Conservation (phyloP, 2,797 vertebrate genomes). For the Cryptoprocta ferox region DNA sequence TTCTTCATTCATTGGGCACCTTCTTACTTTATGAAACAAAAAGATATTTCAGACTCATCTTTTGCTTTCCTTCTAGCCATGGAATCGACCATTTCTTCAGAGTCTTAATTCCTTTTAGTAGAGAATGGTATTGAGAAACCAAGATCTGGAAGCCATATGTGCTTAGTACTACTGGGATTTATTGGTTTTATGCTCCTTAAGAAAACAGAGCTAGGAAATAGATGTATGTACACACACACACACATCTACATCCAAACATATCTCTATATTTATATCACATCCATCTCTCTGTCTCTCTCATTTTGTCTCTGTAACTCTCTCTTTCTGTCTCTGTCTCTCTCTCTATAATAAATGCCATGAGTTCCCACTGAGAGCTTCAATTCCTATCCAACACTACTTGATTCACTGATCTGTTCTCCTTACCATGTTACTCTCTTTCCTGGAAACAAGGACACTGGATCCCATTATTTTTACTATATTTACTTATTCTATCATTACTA, state of each 20-base stretch:
- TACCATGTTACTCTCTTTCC: background rate
- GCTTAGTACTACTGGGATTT: background rate
- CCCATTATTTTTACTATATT: background rate
- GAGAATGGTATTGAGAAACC: background rate
- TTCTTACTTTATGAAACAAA: constrained; percentile 24
- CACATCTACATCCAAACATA: background rate
- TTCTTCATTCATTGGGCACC: background rate
- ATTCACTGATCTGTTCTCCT: constrained; percentile 7
- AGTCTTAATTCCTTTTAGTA: background rate
- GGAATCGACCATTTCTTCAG: background rate
- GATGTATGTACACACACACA: background rate
- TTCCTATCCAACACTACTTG: background rate
- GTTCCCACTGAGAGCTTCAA: background rate
- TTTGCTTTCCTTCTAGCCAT: background rate
- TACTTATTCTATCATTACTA: background rate
- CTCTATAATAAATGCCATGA: background rate
- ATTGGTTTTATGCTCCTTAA: background rate
- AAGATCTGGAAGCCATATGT: background rate
- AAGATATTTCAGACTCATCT: background rate
- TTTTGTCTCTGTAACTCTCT: background rate
- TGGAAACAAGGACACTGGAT: background rate
- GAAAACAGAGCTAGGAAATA: constrained; percentile 29
- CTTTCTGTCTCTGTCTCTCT: background rate
- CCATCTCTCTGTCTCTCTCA: background rate
- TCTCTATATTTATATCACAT: background rate